Percentiles rank a stretch among this genome's conserved stretches.
Conservation (phyloP, 2,113 vertebrate species). For the Amblyopsis rosae region DNA sequence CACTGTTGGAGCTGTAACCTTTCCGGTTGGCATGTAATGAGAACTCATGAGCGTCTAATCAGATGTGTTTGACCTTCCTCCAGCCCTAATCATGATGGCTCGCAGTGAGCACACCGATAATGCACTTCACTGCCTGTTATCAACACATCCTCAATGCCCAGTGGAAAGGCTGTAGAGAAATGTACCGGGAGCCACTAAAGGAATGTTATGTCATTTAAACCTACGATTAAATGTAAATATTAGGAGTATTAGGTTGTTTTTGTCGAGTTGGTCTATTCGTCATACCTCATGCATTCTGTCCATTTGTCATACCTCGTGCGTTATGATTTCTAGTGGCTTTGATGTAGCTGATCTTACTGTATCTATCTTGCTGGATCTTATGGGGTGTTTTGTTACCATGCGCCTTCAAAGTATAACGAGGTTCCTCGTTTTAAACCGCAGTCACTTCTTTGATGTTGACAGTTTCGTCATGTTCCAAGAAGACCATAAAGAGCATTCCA, state of each 20-base stretch:
- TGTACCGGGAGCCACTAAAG: conserved; percentile 8
- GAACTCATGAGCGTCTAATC: conserved; percentile 74
- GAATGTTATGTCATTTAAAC: conserved; percentile 29
- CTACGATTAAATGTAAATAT: conserved; percentile 37
- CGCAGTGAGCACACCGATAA: conserved; percentile 72
- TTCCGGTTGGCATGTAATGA: conserved; percentile 59
- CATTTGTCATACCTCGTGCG: neutral
- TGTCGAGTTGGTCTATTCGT: neutral
- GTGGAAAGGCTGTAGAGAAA: conserved; percentile 56
- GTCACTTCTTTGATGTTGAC: neutral
- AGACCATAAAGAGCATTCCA: neutral
- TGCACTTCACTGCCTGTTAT: conserved; percentile 73
- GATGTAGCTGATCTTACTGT: neutral
- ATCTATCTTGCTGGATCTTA: neutral
- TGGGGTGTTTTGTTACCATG: conserved; percentile 4
- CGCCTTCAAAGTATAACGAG: neutral
- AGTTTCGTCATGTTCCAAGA: neutral
- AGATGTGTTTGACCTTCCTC: conserved; percentile 71
- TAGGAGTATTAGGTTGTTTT: conserved; percentile 10
- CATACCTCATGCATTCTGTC: neutral
- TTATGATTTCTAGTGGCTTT: conserved; percentile 9
- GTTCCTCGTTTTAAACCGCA: neutral
- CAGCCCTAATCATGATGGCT: conserved; percentile 70
- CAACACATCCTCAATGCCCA: conserved; percentile 62
- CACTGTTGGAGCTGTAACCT: conserved; percentile 57